Base-by-base conservation (phyloP, 2,888 invertebrate species). In the Peribatodes rhomboidaria region DNA sequence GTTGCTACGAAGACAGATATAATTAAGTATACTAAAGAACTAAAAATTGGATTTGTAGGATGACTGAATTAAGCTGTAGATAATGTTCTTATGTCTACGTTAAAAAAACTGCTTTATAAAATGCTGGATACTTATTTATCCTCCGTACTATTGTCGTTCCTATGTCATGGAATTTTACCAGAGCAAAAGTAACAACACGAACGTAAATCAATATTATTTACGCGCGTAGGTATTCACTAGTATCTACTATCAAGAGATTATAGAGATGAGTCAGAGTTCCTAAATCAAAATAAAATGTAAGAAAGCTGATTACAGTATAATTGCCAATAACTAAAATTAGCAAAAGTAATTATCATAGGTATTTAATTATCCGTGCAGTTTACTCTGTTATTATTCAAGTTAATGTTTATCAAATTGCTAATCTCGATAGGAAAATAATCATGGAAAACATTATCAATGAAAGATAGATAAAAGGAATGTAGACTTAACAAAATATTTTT, bases 351-450 rank as follows among this genome's bases (percentile, higher is more conserved):
- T 44, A 11, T 22, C 20, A n/a, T n/a, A n/a, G n/a, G n/a, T 13
- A 44, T 6, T 1, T 2, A 42, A 6, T 42, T 49, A 4, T 49
- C 20, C 13, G 0, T 46, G n/a, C 22, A 22, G 7, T 13, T 27
- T 2, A 35, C 18, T 35, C 37, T 37, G 53, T 41, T 11, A 27
- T 52, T 20, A 37, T 37, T 47, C 37, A 13, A 37, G 39, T 37
- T 39, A 39, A 49, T 31, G 27, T 31, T 41, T 54, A 54, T 42
- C 54, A 42, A 41, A 42, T 16, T 16, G 41, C 54, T 54, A 54
- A 54, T 54, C 54, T 54, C 54, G 42, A 54, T 54, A 54, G 31
- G 41, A 42, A 42, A 54, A 37, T 53, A 39, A 41, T 54, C 54
- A 54, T 41, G 41, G 27, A 54, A 54, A 44, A 27, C 27, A 41